Percentiles rank a stretch among this genome's conserved stretches.
phyloP scores from a whole-genome alignment of 1,140 invertebrate genomes.

The Trachelipus rathkii region DNA sequence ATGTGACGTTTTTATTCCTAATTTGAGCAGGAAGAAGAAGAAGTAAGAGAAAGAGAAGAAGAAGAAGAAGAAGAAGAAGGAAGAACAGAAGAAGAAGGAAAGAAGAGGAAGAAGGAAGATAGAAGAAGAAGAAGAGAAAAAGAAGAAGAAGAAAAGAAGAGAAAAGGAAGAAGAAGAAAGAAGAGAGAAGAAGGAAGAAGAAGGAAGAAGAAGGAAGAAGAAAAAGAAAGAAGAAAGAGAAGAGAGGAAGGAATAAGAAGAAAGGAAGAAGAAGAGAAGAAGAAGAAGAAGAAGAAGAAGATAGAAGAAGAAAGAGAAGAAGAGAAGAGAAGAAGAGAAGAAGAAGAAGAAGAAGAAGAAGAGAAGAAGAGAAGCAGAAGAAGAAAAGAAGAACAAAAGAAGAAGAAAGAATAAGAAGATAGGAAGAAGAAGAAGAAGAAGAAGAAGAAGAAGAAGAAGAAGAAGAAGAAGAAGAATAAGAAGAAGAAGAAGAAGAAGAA shows the following conservation, averaged over 20 bases:
- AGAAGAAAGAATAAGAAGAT: no score
- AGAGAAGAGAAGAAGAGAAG: no score
- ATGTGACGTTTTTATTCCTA: no score
- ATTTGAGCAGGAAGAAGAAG: background rate
- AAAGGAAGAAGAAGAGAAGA: background rate
- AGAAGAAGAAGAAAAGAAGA: background rate
- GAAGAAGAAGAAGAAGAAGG: background rate
- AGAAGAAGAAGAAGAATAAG: no score
- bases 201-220: background rate
- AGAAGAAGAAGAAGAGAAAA: background rate
- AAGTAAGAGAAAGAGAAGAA: background rate
- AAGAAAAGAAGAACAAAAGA: no score
- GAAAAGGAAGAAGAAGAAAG: background rate
- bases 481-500: no score
- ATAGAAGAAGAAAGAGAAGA: no score
- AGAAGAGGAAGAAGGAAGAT: background rate
- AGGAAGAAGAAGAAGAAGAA: no score
- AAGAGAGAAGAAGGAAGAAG: slow-evolving; percentile 8
- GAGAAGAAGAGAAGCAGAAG: no score
- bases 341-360: no score
- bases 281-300: background rate
- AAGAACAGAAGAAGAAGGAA: background rate
- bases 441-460: no score
- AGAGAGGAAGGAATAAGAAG: background rate
- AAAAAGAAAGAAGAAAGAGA: no score